Percentiles rank a stretch among this genome's conserved stretches.
phyloP scores from a whole-genome alignment of 2,797 vertebrate genomes.

The Esox lucius region DNA sequence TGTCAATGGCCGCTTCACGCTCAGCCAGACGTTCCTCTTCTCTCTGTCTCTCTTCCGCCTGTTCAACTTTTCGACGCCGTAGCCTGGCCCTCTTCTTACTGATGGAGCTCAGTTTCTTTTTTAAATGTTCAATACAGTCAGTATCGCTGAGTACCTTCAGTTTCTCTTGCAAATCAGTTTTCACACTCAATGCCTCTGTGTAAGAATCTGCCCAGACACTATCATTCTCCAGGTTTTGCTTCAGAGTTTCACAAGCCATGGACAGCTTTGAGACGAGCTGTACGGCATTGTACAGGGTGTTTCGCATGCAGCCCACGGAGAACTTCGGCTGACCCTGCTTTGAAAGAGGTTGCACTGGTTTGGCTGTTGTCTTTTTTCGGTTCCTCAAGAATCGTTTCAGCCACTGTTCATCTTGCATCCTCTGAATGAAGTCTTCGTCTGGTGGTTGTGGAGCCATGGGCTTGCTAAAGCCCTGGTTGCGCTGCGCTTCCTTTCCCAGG shows the following conservation, averaged over 20 bases:
- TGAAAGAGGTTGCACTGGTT: not conserved
- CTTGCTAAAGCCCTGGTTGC: not conserved
- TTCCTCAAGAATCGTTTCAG: slow-evolving; percentile 52
- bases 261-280: slow-evolving; percentile 64
- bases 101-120: slow-evolving; percentile 59
- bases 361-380: not conserved
- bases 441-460: not conserved
- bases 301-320: slow-evolving; percentile 30
- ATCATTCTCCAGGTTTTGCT: slow-evolving; percentile 59
- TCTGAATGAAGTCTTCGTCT: slow-evolving; percentile 45
- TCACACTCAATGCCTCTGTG: slow-evolving; percentile 43
- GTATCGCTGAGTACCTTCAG: slow-evolving; percentile 57
- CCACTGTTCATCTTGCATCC: slow-evolving; percentile 64
- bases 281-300: slow-evolving; percentile 56
- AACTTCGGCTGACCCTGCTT: not conserved
- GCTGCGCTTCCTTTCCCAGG: not conserved
- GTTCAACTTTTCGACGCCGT: slow-evolving; percentile 60
- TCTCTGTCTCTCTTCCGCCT: slow-evolving; percentile 61
- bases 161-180: slow-evolving; percentile 51
- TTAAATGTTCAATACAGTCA: slow-evolving; percentile 49
- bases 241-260: slow-evolving; percentile 61
- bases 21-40: slow-evolving; percentile 62
- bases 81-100: slow-evolving; percentile 72
- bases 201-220: slow-evolving; percentile 64
- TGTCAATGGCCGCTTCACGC: slow-evolving; percentile 82